Evolutionary conservation across 2,888 invertebrate species (phyloP), one percentile per base, ranked within the genome.

Genomic region (Eurytoma californica): DNA sequence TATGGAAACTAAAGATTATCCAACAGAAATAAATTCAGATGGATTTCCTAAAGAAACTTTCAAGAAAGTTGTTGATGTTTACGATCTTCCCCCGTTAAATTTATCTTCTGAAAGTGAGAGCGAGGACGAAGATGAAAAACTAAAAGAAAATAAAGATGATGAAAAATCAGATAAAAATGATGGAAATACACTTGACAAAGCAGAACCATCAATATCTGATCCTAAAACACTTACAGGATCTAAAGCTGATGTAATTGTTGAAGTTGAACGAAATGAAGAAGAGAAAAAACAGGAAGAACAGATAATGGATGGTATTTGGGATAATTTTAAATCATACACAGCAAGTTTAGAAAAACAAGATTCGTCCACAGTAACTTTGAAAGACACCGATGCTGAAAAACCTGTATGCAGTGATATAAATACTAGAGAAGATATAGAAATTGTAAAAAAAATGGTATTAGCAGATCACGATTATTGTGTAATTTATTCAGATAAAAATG

Each of bases 21-120:
- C 83, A 68, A 58, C 80, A 73, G 63, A 80, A 5, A 77, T 77
- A 47, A 85, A 86, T 12, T 65, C 68, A 0, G 84, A 85, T 55
- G 85, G 83, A 18, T 73, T 81, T 28, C 82, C 84, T 49, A 84
- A 91, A 47, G 92, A 92, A 82, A 85, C 88, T 5, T 83, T 86
- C 13, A 90, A 87, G 72, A 90, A 87, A 77, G 92, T 93, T 72
- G 92, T 94, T 4, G 94, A 94, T 86, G 92, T 94, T 2, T 92
- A 92, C 82, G 94, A 96, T 91, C 91, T 97, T 74, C 96, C 96
- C 3, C 96, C 95, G 3, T 91, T 96, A 60, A 96, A 96, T 91
- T 91, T 97, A 60, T 92, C 91, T 1, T 96, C 96, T 0, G 96
- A 96, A 86, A 96, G 96, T 88, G 96, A 96, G 85, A 95, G 95